Evolutionary conservation across 30 jellyfish, hydroid and myxozoan genomes (phyloP), one percentile per base, ranked within the genome.

Genomic region (Pseudorhiza aurosa): DNA sequence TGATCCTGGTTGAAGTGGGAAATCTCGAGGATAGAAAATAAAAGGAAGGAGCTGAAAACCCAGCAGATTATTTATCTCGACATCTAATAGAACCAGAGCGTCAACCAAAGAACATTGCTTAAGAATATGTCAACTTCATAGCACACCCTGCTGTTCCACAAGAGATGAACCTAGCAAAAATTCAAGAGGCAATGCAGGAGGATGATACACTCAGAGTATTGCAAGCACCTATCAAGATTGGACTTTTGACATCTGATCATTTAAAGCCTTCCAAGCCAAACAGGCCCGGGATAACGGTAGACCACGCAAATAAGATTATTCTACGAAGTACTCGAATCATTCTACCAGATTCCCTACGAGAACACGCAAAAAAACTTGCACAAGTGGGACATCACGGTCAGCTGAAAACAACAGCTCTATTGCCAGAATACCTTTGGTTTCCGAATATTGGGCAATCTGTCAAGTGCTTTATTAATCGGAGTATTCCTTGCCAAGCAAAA

Each of bases 371-470:
- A 31, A 65, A 49, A 65, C 33, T 81, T 24, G 75, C 92, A 39
- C 84, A 81, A 19, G 77, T 50, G 32, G 68, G 90, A 21, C 90
- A 78, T 25, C 90, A 78, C 29, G 85, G 73, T 8, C 10, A 32
- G 18, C 62, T 51, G 21, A 60, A 60, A 32, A 58, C 89, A 33
- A 77, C 33, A 55, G 79, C 80, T 11, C 75, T 77, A 21, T 50
- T 77, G 30, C 62, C 70, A 10, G 89, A 77, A 51, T 77, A 58
- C 26, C 70, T 77, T 21, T 77, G 89, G 82, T 77, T 56, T 47
- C 89, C 81, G 22, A 46, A 57, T 12, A 21, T 77, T 17, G 70
- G 57, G 28, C 36, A 33, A 27, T 35, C 18, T 30, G 82, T 77
- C 19, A 77, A 77, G 65, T 68, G 39, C 58, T 68, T 57, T 63